These are phyloP conservation scores for Cotesia typhae DNA, from an alignment of 1,140 invertebrate genomes.

Conservation along the genomic window DNA sequence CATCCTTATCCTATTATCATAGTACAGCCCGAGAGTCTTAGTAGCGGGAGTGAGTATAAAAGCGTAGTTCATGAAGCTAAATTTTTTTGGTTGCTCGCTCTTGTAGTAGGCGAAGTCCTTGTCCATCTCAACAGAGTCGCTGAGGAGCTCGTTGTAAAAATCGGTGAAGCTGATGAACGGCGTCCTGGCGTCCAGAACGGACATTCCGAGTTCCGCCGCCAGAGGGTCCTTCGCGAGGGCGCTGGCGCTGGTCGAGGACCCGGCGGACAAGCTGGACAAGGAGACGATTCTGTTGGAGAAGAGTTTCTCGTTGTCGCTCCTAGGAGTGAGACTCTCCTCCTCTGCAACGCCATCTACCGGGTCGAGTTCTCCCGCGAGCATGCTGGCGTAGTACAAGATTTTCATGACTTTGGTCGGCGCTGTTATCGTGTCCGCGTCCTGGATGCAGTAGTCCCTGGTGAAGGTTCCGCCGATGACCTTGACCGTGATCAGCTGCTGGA, in stretches of 20 bases:
- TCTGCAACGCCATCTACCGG: constrained; percentile 67
- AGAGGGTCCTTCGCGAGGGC: constrained; percentile 52
- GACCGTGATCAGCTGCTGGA: constrained; percentile 88
- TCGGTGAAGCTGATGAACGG: constrained; percentile 86
- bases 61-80: constrained; percentile 91
- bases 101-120: constrained; percentile 91
- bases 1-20: constrained; percentile 95
- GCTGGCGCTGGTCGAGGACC: too few relatives aligned
- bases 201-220: constrained; percentile 73
- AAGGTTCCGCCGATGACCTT: constrained; percentile 81
- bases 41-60: constrained; percentile 93
- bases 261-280: too few relatives aligned
- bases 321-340: constrained; percentile 64
- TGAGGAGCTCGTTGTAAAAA: constrained; percentile 93
- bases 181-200: constrained; percentile 81
- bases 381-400: constrained; percentile 90
- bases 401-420: constrained; percentile 86
- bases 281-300: too few relatives aligned
- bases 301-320: constrained; percentile 49
- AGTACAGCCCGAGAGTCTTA: constrained; percentile 89
- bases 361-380: constrained; percentile 84
- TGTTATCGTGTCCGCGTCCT: constrained; percentile 84
- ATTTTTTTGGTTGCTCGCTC: constrained; percentile 75
- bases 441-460: constrained; percentile 77
- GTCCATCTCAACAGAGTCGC: constrained; percentile 92